These are phyloP conservation scores for Ganaspis sp. DNA, from an alignment of 1,140 invertebrate species.

Conservation along the genomic window DNA sequence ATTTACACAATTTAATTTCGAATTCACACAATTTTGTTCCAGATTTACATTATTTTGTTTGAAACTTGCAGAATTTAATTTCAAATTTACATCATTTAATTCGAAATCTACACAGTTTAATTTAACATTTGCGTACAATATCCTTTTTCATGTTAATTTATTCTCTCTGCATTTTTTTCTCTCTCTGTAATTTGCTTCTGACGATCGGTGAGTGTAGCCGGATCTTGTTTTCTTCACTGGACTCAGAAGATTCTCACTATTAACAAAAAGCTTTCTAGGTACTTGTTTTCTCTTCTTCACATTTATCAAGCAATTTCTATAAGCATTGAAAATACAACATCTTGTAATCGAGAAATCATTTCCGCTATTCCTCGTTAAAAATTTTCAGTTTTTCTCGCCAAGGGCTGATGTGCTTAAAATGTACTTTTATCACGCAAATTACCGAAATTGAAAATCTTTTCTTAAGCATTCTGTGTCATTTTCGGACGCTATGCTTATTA, in stretches of 20 bases:
- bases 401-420: slow-evolving; percentile 7
- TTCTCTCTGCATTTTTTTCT: slow-evolving; percentile 65
- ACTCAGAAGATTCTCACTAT: slow-evolving; percentile 73
- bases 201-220: slow-evolving; percentile 71
- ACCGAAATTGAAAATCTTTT: neutral
- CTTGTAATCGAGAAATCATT: slow-evolving; percentile 26
- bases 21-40: no score
- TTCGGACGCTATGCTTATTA: neutral
- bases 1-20: no score
- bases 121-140: neutral
- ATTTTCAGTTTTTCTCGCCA: slow-evolving; percentile 17
- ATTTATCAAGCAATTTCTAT: slow-evolving; percentile 32
- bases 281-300: slow-evolving; percentile 55
- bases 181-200: slow-evolving; percentile 67
- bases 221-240: slow-evolving; percentile 73
- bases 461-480: neutral
- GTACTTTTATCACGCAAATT: slow-evolving; percentile 8
- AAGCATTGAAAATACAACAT: slow-evolving; percentile 27
- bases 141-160: slow-evolving; percentile 56
- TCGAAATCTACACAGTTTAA: no score
- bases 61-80: no score
- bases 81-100: no score
- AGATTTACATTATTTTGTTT: no score
- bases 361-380: neutral
- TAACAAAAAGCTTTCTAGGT: slow-evolving; percentile 74